These are phyloP conservation scores for Thyatira batis DNA, from an alignment of 2,888 invertebrate species.

Conservation along the genomic window DNA sequence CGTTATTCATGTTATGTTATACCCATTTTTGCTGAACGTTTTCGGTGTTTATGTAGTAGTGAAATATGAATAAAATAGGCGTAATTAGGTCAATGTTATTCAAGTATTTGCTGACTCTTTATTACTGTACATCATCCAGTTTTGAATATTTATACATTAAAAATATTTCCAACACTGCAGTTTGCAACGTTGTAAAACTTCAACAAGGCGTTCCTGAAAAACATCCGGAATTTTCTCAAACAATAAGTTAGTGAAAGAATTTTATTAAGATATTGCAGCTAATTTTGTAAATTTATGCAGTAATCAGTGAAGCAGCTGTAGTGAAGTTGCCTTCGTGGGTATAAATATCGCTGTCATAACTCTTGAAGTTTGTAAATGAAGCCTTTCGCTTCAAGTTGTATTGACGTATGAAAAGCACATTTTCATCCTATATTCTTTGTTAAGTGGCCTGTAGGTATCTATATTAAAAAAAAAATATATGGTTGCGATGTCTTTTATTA, in stretches of 20 bases:
- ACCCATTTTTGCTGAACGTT: conserved; percentile 12
- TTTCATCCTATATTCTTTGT: too few relatives aligned
- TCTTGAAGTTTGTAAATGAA: not conserved
- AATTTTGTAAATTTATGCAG: not conserved
- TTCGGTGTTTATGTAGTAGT: not conserved
- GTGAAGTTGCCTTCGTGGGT: not conserved
- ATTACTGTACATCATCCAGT: not conserved
- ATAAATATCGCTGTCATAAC: not conserved
- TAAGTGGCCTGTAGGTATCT: too few relatives aligned
- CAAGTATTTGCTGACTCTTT: too few relatives aligned
- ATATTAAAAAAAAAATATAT: too few relatives aligned
- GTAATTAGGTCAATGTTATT: too few relatives aligned
- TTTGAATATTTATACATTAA: not conserved
- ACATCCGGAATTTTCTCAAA: not conserved
- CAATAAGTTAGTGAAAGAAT: not conserved
- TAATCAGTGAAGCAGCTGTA: not conserved
- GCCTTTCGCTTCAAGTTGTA: not conserved
- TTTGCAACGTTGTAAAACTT: not conserved
- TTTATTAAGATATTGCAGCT: not conserved
- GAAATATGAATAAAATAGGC: too few relatives aligned
- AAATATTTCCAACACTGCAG: not conserved
- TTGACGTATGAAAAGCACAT: too few relatives aligned
- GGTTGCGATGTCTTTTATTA: too few relatives aligned
- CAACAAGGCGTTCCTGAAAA: not conserved
- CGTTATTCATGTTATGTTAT: not conserved